Conservation (phyloP, 1,140 invertebrate genomes). For the Drosophila cardini region DNA sequence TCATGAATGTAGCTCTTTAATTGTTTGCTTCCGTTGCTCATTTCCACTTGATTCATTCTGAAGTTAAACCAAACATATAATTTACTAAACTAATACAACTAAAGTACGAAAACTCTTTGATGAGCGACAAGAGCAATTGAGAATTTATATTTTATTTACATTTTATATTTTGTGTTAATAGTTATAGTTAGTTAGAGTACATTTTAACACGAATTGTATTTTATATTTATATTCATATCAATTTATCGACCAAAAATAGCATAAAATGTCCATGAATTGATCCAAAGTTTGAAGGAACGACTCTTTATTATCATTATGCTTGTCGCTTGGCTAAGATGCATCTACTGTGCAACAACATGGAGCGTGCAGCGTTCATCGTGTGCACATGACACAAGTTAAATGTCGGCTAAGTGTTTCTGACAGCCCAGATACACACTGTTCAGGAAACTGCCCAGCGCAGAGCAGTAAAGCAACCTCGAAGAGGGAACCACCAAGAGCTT, state of each 20-base stretch:
- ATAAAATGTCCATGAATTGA: too few species aligned
- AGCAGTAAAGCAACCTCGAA: background rate
- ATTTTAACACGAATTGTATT: too few species aligned
- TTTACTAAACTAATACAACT: background rate
- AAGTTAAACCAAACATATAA: constrained; percentile 13
- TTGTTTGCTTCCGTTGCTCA: constrained; percentile 41
- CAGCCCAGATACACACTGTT: constrained; percentile 58
- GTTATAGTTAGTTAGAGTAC: too few species aligned
- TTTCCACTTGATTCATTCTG: constrained; percentile 26
- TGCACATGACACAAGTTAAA: constrained; percentile 78
- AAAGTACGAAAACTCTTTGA: background rate
- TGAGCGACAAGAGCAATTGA: too few species aligned
- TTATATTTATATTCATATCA: too few species aligned
- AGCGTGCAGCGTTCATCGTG: constrained; percentile 2
- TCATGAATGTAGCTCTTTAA: constrained; percentile 35
- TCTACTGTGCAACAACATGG: background rate
- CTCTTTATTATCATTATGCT: constrained; percentile 20
- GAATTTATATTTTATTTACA: too few species aligned
- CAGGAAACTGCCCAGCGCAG: constrained; percentile 13
- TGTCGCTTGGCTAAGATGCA: constrained; percentile 1
- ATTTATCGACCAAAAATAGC: too few species aligned
- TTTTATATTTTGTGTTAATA: too few species aligned
- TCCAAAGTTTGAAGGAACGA: too few species aligned
- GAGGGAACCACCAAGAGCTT: constrained; percentile 1
- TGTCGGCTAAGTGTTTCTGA: constrained; percentile 73